Base-by-base conservation (phyloP, 2,797 vertebrate species). In the Lutjanus argentimaculatus region DNA sequence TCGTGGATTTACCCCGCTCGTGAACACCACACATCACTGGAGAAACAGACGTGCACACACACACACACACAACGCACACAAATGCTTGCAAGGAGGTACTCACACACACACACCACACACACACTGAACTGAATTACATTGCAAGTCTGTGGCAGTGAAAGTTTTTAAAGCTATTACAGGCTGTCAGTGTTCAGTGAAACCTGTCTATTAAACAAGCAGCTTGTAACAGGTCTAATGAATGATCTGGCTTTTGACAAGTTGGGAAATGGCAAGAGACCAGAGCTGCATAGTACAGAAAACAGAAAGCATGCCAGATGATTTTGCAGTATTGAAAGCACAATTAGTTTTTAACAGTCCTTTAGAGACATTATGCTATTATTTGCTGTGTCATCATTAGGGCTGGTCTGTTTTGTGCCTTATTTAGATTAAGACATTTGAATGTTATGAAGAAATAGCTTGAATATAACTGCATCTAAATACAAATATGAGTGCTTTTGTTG, bases 1-100 rank as follows among this genome's bases (percentile, higher is more conserved):
- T 79, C 8, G 15, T 75, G 56, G 82, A 83, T 90, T 88, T 82
- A 67, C 71, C 21, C 77, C 64, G 61, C 75, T 53, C 69, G 62
- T 72, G 25, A 83, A 77, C 56, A 42, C 46, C 25, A 64, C 75
- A 74, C 73, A 80, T 58, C 0, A 1, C 9, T 56, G 45, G 36
- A 68, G 49, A 71, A 74, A 72, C 11, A 43, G 1, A 82, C 9
- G 9, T 3, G 3, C 21, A 43, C 17, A 61, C 40, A 66, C n/a
- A 59, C 25, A 67, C 52, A 46, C 15, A 2, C 59, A 61, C 30
- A 48, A 43, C 15, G 2, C 59, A 61, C 30, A 48, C 16, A 52
- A 30, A 72, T 45, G 11, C 64, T 17, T 36, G 21, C 48, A 74
- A 40, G 22, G 62, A 75, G n/a, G 16, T 8, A 8, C 53, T 6